Percentiles rank a stretch among this genome's conserved stretches.
Conservation (phyloP, 2,113 vertebrate species). For the Furnarius figulus region DNA sequence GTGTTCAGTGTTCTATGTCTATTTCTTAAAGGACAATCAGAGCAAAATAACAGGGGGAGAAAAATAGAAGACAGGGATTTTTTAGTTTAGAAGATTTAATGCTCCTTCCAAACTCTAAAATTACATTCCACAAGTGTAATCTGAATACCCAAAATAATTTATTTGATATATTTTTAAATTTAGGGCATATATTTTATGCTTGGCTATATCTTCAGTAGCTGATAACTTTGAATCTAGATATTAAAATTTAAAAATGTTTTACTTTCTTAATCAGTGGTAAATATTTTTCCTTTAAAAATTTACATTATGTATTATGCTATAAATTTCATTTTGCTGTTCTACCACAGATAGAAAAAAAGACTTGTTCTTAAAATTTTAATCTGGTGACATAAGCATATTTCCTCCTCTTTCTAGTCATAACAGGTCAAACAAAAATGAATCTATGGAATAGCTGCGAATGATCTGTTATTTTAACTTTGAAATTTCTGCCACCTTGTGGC, state of each 20-base stretch:
- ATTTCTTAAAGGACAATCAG: background rate
- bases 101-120: background rate
- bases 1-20: background rate
- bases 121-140: background rate
- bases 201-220: background rate
- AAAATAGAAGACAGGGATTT: background rate
- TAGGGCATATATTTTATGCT: background rate
- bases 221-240: background rate
- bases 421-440: background rate
- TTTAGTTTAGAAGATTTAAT: background rate
- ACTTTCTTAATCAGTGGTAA: background rate
- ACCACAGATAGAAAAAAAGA: background rate
- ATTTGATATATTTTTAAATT: background rate
- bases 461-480: slow-evolving; percentile 45
- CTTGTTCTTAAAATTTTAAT: background rate
- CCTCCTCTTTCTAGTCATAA: background rate
- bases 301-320: background rate
- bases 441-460: background rate
- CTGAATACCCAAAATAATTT: background rate
- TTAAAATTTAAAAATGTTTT: background rate
- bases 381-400: background rate
- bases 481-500: slow-evolving; percentile 80
- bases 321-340: background rate
- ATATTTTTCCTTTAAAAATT: background rate
- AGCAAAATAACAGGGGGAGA: background rate